Percentiles rank a stretch among this genome's conserved stretches.
phyloP scores from a whole-genome alignment of 2,888 invertebrate genomes.

The Rhopalosiphum nymphaeae region DNA sequence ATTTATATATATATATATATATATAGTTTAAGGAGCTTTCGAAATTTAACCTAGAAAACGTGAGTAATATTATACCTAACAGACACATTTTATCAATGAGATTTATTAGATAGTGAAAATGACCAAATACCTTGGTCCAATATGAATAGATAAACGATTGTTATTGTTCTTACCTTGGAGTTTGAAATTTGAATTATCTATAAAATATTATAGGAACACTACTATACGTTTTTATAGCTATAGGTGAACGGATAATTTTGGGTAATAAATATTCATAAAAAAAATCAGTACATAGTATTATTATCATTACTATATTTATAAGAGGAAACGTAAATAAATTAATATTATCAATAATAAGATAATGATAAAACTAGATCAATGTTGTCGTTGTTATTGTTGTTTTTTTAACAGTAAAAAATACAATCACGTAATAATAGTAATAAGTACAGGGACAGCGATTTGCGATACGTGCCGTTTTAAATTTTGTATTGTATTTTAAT shows the following conservation, averaged over 20 bases:
- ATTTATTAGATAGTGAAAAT: background rate
- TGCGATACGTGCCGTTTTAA: background rate
- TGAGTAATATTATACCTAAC: background rate
- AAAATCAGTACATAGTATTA: background rate
- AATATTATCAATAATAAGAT: background rate
- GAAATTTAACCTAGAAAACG: conserved; percentile 28
- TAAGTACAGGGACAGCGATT: background rate
- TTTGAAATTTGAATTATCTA: conserved; percentile 1
- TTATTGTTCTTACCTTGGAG: conserved; percentile 22
- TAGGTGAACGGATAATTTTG: background rate
- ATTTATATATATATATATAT: too few species aligned
- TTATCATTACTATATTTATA: background rate
- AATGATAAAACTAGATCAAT: conserved; percentile 19
- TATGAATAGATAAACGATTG: conserved; percentile 8
- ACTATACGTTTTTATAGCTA: background rate
- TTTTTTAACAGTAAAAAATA: background rate
- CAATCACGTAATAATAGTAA: background rate
- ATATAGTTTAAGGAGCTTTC: too few species aligned
- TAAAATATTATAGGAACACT: background rate
- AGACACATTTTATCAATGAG: background rate
- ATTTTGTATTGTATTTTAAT: background rate
- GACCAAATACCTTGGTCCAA: background rate
- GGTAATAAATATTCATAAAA: background rate
- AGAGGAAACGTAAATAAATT: background rate
- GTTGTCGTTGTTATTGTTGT: background rate